Conservation (phyloP, 1,140 invertebrate genomes). For the Holcopasites calliopsidis region DNA sequence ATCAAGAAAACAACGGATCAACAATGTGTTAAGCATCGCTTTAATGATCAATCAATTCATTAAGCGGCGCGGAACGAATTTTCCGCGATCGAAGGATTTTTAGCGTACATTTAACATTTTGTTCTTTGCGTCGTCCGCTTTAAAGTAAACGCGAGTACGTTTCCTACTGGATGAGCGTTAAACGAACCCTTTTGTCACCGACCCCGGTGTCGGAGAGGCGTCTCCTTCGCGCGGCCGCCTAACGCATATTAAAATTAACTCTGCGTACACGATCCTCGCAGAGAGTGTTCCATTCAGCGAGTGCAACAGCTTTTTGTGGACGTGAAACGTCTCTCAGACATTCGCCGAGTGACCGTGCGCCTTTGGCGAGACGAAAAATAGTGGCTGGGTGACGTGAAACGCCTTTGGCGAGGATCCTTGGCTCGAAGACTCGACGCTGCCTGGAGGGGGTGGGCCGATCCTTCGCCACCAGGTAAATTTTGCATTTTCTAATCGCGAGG, state of each 20-base stretch:
- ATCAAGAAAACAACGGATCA: too few relatives aligned
- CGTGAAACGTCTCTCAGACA: neutral
- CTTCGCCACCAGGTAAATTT: constrained; percentile 44
- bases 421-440: constrained; percentile 5
- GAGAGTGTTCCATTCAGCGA: constrained; percentile 45
- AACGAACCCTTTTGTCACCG: constrained; percentile 46
- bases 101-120: too few relatives aligned
- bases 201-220: constrained; percentile 13
- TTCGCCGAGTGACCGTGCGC: constrained; percentile 5
- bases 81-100: neutral
- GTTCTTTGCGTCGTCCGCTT: neutral
- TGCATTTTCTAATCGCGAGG: constrained; percentile 30
- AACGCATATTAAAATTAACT: constrained; percentile 59
- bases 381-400: constrained; percentile 21
- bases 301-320: constrained; percentile 15
- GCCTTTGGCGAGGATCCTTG: constrained; percentile 28
- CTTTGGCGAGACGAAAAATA: constrained; percentile 25
- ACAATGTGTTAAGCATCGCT: too few relatives aligned
- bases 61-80: neutral
- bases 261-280: constrained; percentile 50
- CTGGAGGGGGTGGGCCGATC: neutral
- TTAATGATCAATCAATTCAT: neutral
- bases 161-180: constrained; percentile 5
- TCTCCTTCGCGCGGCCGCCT: constrained; percentile 40
- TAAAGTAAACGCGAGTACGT: neutral